phyloP scores from a whole-genome alignment of 2,888 invertebrate genomes.

The Leucophora obtusa region DNA sequence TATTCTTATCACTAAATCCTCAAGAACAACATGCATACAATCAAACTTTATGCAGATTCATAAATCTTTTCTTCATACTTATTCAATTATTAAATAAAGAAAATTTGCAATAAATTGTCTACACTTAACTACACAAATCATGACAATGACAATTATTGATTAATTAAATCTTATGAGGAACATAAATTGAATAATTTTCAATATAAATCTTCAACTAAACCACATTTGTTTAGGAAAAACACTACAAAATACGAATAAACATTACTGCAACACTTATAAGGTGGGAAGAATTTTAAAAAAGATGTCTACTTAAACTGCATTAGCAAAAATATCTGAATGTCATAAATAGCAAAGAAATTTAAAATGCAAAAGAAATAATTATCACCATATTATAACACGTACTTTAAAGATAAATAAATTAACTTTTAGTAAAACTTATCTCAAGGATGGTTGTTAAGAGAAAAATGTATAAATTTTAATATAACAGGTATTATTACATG shows the following conservation, averaged over 20 bases:
- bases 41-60: neutral
- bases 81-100: constrained; percentile 9
- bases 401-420: too few relatives aligned
- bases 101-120: constrained; percentile 44
- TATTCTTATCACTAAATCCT: too few relatives aligned
- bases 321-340: too few relatives aligned
- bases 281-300: too few relatives aligned
- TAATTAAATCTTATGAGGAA: constrained; percentile 49
- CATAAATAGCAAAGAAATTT: too few relatives aligned
- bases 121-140: constrained; percentile 51
- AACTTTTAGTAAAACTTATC: neutral
- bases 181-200: constrained; percentile 54
- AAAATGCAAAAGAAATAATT: too few relatives aligned
- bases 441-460: constrained; percentile 22
- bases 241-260: constrained; percentile 1
- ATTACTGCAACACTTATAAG: neutral
- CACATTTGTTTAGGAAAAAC: constrained; percentile 34
- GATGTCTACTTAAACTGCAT: too few relatives aligned
- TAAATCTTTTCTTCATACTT: constrained; percentile 13
- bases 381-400: too few relatives aligned
- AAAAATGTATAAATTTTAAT: constrained; percentile 40
- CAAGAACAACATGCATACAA: too few relatives aligned
- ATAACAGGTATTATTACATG: constrained; percentile 33
- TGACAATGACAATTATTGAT: constrained; percentile 57
- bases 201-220: constrained; percentile 41